Evolutionary conservation across 2,888 invertebrate genomes (phyloP).

Genomic region (Nephrotoma flavescens): DNA sequence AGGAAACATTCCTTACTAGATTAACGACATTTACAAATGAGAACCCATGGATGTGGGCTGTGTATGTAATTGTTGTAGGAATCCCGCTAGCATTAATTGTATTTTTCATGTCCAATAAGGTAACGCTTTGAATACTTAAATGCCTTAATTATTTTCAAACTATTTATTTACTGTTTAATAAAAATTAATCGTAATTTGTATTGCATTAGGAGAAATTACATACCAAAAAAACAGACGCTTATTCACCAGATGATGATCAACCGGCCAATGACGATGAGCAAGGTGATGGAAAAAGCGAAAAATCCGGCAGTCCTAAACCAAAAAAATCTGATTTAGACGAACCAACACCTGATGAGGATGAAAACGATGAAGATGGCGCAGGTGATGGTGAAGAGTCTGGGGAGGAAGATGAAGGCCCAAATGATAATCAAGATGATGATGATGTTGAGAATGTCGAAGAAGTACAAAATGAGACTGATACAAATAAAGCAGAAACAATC

Average conservation of each 20-base stretch:
- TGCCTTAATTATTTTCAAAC: not conserved
- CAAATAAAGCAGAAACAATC: not conserved
- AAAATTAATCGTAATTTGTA: conserved; percentile 5
- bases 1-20: conserved; percentile 69
- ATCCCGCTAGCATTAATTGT: conserved; percentile 64
- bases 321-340: conserved; percentile 33
- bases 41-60: conserved; percentile 83
- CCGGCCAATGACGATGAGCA: conserved; percentile 11
- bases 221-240: conserved; percentile 58
- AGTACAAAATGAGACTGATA: not conserved
- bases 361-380: conserved; percentile 7
- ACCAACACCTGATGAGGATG: conserved; percentile 12
- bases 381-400: conserved; percentile 10
- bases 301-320: conserved; percentile 23
- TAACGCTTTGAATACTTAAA: conserved; percentile 22
- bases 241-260: conserved; percentile 38
- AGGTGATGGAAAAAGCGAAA: conserved; percentile 12
- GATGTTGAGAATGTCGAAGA: conserved; percentile 6
- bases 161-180: not conserved
- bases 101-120: conserved; percentile 54
- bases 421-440: not conserved
- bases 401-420: conserved; percentile 11
- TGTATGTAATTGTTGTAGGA: conserved; percentile 63
- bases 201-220: conserved; percentile 28
- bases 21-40: conserved; percentile 63